A percentile compares a stretch with the other conserved stretches of the same genome.
These are phyloP conservation scores for Cryptosula pallasiana DNA, from an alignment of 2,888 invertebrate species.

Conservation along the genomic window DNA sequence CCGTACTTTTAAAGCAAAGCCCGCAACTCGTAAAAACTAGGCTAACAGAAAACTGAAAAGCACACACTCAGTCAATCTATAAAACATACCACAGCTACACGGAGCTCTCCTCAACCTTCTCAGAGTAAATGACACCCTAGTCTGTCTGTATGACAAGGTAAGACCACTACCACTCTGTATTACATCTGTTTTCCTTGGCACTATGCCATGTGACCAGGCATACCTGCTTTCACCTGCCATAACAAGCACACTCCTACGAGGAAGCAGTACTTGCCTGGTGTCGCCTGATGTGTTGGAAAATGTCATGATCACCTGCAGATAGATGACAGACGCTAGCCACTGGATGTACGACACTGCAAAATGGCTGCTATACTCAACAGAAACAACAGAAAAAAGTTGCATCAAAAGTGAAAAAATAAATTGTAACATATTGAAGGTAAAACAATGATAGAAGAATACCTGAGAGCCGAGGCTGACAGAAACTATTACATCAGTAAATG, in stretches of 20 bases:
- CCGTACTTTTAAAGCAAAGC: too few species aligned
- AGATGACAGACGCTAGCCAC: too few species aligned
- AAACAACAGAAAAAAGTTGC: too few species aligned
- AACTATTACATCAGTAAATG: constrained; percentile 81
- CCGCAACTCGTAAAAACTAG: too few species aligned
- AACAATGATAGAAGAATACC: too few species aligned
- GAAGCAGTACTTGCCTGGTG: constrained; percentile 63
- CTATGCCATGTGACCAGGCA: constrained; percentile 60
- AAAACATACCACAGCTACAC: constrained; percentile 41
- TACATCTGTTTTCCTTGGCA: constrained; percentile 74
- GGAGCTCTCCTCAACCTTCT: constrained; percentile 56
- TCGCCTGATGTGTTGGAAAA: constrained; percentile 65
- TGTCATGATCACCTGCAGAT: constrained; percentile 73
- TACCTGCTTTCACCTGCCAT: constrained; percentile 74
- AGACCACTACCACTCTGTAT: constrained; percentile 58
- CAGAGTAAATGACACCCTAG: constrained; percentile 80
- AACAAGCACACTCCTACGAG: constrained; percentile 68
- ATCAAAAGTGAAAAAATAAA: too few species aligned
- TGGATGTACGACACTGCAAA: too few species aligned
- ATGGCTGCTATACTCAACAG: too few species aligned
- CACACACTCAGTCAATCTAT: too few species aligned
- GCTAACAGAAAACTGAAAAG: too few species aligned
- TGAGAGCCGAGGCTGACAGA: constrained; percentile 78
- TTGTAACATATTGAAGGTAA: too few species aligned
- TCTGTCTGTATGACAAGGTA: constrained; percentile 51